phyloP scores from a whole-genome alignment of 2,797 vertebrate genomes.

The Enteromius viviparus region DNA sequence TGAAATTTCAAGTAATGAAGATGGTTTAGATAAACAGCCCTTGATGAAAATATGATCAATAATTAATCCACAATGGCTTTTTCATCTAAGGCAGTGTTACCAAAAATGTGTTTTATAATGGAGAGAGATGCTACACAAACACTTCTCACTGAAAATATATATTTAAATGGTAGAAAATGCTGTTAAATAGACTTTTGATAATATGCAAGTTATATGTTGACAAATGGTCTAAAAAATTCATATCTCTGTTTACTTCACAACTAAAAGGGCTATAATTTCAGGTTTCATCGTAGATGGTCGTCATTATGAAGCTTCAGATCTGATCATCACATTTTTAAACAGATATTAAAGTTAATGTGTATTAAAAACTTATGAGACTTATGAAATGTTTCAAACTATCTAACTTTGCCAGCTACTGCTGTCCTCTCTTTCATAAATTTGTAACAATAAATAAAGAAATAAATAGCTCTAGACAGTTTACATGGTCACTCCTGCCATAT shows the following conservation, averaged over 20 bases:
- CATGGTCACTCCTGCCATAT: neutral
- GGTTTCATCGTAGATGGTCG: neutral
- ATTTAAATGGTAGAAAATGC: constrained; percentile 14
- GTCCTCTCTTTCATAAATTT: neutral
- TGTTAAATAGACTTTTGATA: constrained; percentile 22
- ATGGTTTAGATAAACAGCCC: constrained; percentile 5
- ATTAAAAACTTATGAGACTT: neutral
- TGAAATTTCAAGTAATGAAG: neutral
- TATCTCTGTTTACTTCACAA: constrained; percentile 36
- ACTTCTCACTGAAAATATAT: neutral
- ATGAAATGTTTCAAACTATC: neutral
- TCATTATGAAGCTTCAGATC: neutral
- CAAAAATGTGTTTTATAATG: constrained; percentile 23
- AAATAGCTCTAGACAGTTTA: neutral
- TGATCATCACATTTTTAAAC: neutral
- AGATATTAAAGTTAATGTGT: neutral
- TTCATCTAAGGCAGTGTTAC: constrained; percentile 5
- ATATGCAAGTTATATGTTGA: neutral
- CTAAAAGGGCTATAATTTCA: constrained; percentile 43
- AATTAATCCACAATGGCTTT: neutral
- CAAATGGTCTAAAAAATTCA: neutral
- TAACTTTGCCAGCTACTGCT: neutral
- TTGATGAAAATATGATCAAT: neutral
- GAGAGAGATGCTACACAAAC: neutral
- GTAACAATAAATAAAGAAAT: neutral